These are phyloP conservation scores for Platysteira castanea DNA, from an alignment of 2,113 vertebrate species.

Conservation along the genomic window DNA sequence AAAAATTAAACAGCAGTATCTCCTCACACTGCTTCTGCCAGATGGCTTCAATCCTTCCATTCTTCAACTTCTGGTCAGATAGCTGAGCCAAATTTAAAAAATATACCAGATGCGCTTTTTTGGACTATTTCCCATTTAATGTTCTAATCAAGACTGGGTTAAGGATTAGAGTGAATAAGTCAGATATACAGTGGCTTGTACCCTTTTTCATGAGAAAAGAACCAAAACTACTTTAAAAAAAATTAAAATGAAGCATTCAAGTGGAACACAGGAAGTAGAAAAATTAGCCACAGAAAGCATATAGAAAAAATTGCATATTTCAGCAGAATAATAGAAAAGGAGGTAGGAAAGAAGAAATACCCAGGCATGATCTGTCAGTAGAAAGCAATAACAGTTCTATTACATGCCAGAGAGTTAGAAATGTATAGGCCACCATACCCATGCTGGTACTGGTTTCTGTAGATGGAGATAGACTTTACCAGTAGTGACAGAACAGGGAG, in stretches of 20 bases:
- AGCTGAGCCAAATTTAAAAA: slow-evolving; percentile 22
- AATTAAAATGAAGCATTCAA: neutral
- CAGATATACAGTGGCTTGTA: neutral
- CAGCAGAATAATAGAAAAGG: neutral
- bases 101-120: slow-evolving; percentile 10
- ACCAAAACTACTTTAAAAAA: neutral
- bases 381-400: neutral
- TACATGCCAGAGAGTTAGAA: neutral
- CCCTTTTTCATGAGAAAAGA: neutral
- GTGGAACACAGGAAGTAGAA: neutral
- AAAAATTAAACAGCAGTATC: neutral
- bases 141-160: neutral
- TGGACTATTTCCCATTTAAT: neutral
- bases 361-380: neutral
- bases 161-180: neutral
- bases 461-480: neutral
- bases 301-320: neutral
- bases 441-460: neutral
- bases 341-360: neutral
- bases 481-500: neutral
- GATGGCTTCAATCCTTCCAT: neutral
- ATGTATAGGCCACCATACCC: neutral
- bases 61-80: neutral
- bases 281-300: neutral
- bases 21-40: neutral